These are phyloP conservation scores for Panagrolaimus sp. DNA, from an alignment of 1,140 invertebrate species.

Conservation along the genomic window DNA sequence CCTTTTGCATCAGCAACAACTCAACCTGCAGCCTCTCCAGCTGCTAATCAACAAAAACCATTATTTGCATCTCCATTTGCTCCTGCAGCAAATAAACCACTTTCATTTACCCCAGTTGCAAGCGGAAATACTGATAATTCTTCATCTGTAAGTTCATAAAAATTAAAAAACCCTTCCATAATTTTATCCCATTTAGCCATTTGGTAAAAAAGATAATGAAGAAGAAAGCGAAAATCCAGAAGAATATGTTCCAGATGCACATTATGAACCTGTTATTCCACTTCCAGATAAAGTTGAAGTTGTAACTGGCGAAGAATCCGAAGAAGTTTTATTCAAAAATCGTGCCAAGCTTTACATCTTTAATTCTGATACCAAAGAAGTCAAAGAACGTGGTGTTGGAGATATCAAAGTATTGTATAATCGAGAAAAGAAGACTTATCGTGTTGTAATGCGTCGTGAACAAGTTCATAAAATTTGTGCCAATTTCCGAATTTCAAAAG, in stretches of 20 bases:
- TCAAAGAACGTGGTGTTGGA: conserved; percentile 62
- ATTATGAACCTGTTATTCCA: conserved; percentile 61
- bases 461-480: conserved; percentile 61
- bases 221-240: conserved; percentile 36
- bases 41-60: no score
- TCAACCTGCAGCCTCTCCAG: no score
- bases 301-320: conserved; percentile 51
- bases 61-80: no score
- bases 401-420: conserved; percentile 55
- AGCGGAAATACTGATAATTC: neutral
- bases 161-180: neutral
- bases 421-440: conserved; percentile 25
- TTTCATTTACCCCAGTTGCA: neutral
- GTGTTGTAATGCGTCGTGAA: conserved; percentile 60
- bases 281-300: conserved; percentile 59
- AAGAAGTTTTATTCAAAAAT: conserved; percentile 37
- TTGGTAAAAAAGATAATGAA: conserved; percentile 16
- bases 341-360: conserved; percentile 50
- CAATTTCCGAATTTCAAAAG: conserved; percentile 49
- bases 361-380: conserved; percentile 53
- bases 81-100: neutral
- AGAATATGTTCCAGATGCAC: conserved; percentile 60
- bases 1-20: no score
- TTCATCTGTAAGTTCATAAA: neutral
- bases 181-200: neutral